Percentiles rank a stretch among this genome's conserved stretches.
phyloP scores from a whole-genome alignment of 2,888 invertebrate species.

The Rhamnusium bicolor region DNA sequence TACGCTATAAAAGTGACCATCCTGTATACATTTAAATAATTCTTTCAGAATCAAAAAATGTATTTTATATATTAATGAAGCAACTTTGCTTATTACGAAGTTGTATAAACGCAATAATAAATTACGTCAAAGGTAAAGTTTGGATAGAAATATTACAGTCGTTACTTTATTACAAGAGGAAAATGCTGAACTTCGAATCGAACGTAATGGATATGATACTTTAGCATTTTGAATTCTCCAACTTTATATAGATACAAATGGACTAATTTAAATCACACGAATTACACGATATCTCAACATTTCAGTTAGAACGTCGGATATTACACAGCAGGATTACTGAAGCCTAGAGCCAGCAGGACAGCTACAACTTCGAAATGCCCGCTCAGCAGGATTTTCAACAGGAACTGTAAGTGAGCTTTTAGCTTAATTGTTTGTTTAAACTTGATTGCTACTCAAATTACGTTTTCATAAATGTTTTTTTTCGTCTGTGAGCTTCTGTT shows the following conservation, averaged over 20 bases:
- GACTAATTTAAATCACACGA: background rate
- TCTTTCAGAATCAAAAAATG: too few species aligned
- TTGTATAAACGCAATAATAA: too few species aligned
- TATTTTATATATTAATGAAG: too few species aligned
- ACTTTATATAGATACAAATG: background rate
- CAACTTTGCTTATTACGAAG: too few species aligned
- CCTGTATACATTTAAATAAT: too few species aligned
- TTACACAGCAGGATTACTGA: background rate
- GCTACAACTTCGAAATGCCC: constrained; percentile 59
- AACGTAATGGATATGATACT: background rate
- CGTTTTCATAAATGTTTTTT: constrained; percentile 32
- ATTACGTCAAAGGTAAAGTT: background rate
- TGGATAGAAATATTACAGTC: background rate
- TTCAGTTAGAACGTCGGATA: background rate
- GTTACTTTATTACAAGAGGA: background rate
- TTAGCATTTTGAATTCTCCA: background rate
- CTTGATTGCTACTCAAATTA: constrained; percentile 31
- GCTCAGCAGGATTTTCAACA: constrained; percentile 52
- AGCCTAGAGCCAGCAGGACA: background rate
- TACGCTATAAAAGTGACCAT: too few species aligned
- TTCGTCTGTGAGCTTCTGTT: background rate
- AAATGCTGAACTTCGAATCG: background rate
- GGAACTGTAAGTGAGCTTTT: constrained; percentile 58
- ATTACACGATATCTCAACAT: background rate
- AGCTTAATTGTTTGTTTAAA: constrained; percentile 47